phyloP scores from a whole-genome alignment of 2,113 vertebrate species.

The Syrmaticus mikado region DNA sequence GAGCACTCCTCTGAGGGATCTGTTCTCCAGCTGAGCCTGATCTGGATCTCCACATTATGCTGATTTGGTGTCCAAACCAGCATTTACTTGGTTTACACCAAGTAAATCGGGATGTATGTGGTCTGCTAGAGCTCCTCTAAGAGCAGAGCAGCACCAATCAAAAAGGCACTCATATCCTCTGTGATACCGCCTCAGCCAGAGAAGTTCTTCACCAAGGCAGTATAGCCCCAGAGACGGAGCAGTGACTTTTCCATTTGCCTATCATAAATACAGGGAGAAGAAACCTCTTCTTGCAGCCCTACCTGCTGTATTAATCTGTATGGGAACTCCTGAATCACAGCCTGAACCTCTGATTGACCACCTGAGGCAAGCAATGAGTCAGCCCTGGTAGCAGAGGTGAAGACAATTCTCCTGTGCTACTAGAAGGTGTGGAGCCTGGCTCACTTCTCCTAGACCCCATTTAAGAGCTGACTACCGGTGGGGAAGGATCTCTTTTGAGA shows the following conservation, averaged over 20 bases:
- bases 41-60: neutral
- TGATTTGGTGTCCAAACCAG: neutral
- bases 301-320: neutral
- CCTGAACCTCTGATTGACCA: too few relatives aligned
- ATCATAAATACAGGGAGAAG: neutral
- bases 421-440: too few relatives aligned
- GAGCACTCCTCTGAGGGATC: neutral
- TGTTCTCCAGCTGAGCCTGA: neutral
- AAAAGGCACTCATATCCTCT: neutral
- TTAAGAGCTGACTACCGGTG: too few relatives aligned
- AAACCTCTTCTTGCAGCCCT: neutral
- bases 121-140: neutral
- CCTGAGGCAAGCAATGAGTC: too few relatives aligned
- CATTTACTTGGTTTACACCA: neutral
- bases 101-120: neutral
- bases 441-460: too few relatives aligned
- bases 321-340: too few relatives aligned
- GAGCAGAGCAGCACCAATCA: neutral
- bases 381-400: too few relatives aligned
- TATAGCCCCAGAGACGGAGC: neutral
- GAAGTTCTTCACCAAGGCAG: neutral
- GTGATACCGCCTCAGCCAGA: neutral
- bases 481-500: too few relatives aligned
- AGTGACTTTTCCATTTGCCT: neutral
- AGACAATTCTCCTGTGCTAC: too few relatives aligned